Conservation (phyloP, 2,797 vertebrate genomes). For the Anomalospiza imberbis region DNA sequence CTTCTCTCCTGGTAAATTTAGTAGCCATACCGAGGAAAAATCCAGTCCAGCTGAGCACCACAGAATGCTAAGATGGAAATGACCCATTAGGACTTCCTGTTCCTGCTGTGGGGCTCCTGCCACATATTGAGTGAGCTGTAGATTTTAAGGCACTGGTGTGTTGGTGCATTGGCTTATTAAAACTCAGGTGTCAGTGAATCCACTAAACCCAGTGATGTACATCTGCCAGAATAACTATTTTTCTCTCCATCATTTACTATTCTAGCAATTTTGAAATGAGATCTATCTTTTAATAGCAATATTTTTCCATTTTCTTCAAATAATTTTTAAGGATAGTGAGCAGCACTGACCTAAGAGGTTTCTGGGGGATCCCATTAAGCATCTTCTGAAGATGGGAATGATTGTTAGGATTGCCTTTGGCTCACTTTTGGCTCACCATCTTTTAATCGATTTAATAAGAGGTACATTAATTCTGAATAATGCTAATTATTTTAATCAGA, state of each 20-base stretch:
- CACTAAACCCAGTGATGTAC: neutral
- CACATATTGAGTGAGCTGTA: neutral
- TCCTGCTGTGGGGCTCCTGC: neutral
- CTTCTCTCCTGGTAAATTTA: neutral
- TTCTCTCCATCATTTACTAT: neutral
- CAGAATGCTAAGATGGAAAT: neutral
- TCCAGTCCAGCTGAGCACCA: neutral
- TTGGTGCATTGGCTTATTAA: neutral
- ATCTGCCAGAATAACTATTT: neutral
- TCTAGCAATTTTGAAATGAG: neutral
- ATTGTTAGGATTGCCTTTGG: conserved; percentile 40
- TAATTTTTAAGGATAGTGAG: neutral
- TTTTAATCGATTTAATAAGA: conserved; percentile 39
- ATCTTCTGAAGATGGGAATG: neutral
- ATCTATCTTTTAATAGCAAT: neutral
- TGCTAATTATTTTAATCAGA: conserved; percentile 48
- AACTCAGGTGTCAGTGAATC: neutral
- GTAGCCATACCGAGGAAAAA: neutral
- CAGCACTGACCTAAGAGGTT: neutral
- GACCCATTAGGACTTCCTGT: neutral
- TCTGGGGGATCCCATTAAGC: neutral
- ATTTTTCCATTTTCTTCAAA: neutral
- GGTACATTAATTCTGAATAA: conserved; percentile 25
- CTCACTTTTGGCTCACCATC: neutral
- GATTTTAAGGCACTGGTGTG: neutral